phyloP scores from a whole-genome alignment of 2,113 vertebrate genomes.

The Corynorhinus townsendii region DNA sequence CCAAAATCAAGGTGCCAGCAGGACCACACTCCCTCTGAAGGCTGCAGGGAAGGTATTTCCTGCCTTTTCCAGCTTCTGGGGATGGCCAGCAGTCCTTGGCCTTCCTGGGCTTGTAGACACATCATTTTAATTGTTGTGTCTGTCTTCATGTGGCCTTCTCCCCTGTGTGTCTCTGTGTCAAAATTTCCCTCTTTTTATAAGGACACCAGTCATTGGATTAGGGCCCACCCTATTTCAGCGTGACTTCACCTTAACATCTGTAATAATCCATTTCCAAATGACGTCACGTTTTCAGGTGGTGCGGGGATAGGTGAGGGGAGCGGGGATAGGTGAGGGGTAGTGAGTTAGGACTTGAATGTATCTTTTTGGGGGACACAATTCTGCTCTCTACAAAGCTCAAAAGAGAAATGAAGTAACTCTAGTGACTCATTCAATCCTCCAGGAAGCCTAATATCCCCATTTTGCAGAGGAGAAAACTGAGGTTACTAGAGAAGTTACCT shows the following conservation, averaged over 20 bases:
- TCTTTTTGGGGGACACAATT: background rate
- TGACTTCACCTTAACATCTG: background rate
- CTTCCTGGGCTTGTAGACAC: too few relatives aligned
- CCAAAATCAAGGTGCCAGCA: background rate
- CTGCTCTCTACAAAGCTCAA: background rate
- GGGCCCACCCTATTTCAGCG: background rate
- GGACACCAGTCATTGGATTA: background rate
- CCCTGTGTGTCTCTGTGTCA: background rate
- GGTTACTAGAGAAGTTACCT: background rate
- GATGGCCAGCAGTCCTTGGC: accelerated
- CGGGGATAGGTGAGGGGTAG: accelerated
- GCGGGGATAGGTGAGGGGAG: background rate
- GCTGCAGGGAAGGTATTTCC: background rate
- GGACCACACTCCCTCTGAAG: background rate
- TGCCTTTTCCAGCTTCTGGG: background rate
- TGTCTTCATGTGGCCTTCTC: accelerated
- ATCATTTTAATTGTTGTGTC: background rate
- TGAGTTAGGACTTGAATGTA: background rate
- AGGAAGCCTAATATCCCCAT: background rate
- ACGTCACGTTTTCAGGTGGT: background rate
- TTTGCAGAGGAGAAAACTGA: background rate
- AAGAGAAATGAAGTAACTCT: background rate
- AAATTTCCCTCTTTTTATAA: background rate
- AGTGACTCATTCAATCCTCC: too few relatives aligned
- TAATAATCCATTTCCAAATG: background rate